phyloP scores from a whole-genome alignment of 2,888 invertebrate genomes.

The Thecophora atra region DNA sequence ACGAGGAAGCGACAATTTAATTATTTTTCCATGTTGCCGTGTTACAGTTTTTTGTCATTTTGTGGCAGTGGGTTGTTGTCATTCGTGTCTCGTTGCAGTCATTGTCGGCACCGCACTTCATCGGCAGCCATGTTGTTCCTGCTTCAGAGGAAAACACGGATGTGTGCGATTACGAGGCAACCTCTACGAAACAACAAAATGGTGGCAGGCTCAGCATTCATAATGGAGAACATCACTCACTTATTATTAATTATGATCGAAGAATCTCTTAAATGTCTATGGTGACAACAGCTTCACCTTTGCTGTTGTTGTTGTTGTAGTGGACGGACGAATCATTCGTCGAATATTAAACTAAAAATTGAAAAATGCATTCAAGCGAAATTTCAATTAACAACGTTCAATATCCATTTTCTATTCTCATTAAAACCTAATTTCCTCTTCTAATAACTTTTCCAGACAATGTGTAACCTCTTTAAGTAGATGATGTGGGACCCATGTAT shows the following conservation, averaged over 20 bases:
- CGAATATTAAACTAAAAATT: conserved; percentile 31
- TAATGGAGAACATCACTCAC: conserved; percentile 21
- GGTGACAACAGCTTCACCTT: background rate
- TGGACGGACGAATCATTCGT: conserved; percentile 11
- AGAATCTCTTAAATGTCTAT: background rate
- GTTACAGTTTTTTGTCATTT: conserved; percentile 9
- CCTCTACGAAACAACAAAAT: conserved; percentile 13
- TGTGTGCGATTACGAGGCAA: background rate
- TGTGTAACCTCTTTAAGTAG: too few species aligned
- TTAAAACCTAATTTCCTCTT: background rate
- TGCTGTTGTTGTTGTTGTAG: conserved; percentile 35
- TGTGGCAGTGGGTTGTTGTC: background rate
- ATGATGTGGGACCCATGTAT: too few species aligned
- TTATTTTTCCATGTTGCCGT: conserved; percentile 29
- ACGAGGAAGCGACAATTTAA: conserved; percentile 27
- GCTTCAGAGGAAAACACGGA: background rate
- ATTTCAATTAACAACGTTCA: conserved; percentile 27
- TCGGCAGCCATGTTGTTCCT: conserved; percentile 24
- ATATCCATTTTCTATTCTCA: background rate
- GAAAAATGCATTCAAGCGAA: conserved; percentile 23
- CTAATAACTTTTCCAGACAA: too few species aligned
- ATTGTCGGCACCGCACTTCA: conserved; percentile 3
- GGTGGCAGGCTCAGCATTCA: conserved; percentile 12
- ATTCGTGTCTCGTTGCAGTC: background rate
- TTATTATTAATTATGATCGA: conserved; percentile 18